Evolutionary conservation across 2,888 invertebrate genomes (phyloP), one percentile per base, ranked within the genome.

Genomic region (Ichneumon xanthorius): DNA sequence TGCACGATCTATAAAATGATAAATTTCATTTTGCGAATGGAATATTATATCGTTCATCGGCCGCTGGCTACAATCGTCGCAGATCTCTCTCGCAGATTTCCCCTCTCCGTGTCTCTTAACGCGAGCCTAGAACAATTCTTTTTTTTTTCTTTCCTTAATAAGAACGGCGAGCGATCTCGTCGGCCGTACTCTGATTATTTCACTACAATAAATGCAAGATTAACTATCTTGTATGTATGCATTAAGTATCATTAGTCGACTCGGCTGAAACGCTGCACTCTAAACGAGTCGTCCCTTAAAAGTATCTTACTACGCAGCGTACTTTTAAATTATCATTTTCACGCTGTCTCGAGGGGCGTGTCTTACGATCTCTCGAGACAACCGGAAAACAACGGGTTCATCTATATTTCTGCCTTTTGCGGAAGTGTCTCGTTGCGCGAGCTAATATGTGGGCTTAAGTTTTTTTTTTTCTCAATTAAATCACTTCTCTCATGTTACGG

Each of bases 161-260:
- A 79, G 63, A 68, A 37, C 45, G 26, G 50, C 53, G 37, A 65
- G 55, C 45, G 40, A 40, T 80, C 48, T 33, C 7, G 50, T 48
- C 26, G 33, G 58, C 53, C 14, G 26, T 65, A 70, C 48, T 78
- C n/a, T 40, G 55, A 73, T 61, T 79, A 79, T 79, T 79, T 71
- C 68, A 67, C 85, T 85, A 85, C 79, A 50, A 70, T 82, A 85
- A 85, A 85, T 82, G 82, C 85, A 65, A 79, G 33, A 75, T 65
- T 76, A 37, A 85, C 76, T 75, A 81, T 75, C 53, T 76, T 71
- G 76, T 71, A 40, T 67, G 33, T 65, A 68, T 76, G 68, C 50
- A 55, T 80, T 67, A 76, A 72, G 75, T 71, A 82, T 76, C 71
- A 80, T 63, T 80, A 76, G 58, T 76, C 37, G 76, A 80, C 72